phyloP scores from a whole-genome alignment of 2,888 invertebrate species.

The Gortyna flavago region DNA sequence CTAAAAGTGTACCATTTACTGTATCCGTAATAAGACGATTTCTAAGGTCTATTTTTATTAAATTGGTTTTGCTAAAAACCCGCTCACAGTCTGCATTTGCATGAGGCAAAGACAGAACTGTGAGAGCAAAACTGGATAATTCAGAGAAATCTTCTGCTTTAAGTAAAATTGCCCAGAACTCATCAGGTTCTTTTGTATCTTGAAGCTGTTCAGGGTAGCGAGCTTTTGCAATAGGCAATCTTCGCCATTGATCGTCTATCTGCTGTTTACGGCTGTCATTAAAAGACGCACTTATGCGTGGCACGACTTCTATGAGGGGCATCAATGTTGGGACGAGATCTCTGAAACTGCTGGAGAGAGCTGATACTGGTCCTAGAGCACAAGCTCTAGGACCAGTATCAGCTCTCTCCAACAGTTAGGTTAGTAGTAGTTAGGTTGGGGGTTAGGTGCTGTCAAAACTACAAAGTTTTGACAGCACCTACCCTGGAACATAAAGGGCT shows the following conservation, averaged over 20 bases:
- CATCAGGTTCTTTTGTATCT: slow-evolving; percentile 43
- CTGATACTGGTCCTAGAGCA: slow-evolving; percentile 44
- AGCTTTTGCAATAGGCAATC: slow-evolving; percentile 43
- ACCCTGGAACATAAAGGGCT: too few species aligned
- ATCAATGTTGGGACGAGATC: slow-evolving; percentile 28
- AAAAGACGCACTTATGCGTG: slow-evolving; percentile 16
- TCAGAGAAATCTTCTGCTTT: slow-evolving; percentile 45
- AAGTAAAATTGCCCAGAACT: slow-evolving; percentile 50
- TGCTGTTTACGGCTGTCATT: slow-evolving; percentile 4
- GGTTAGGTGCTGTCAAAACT: too few species aligned
- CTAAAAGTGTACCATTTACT: slow-evolving; percentile 24
- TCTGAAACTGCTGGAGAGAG: slow-evolving; percentile 44
- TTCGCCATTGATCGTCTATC: slow-evolving; percentile 2
- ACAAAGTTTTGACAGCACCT: slow-evolving; percentile 51
- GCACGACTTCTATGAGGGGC: slow-evolving; percentile 23
- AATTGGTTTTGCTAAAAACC: slow-evolving; percentile 40
- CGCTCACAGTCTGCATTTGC: too few species aligned
- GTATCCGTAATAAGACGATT: slow-evolving; percentile 29
- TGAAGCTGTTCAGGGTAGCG: slow-evolving; percentile 44
- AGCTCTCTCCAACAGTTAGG: too few species aligned
- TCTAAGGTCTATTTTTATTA: slow-evolving; percentile 42
- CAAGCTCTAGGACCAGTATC: too few species aligned
- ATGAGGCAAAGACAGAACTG: slow-evolving; percentile 22
- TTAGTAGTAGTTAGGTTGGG: too few species aligned
- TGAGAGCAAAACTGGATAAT: slow-evolving; percentile 14